Evolutionary conservation across 2,797 vertebrate species (phyloP).

Genomic region (Acomys russatus): DNA sequence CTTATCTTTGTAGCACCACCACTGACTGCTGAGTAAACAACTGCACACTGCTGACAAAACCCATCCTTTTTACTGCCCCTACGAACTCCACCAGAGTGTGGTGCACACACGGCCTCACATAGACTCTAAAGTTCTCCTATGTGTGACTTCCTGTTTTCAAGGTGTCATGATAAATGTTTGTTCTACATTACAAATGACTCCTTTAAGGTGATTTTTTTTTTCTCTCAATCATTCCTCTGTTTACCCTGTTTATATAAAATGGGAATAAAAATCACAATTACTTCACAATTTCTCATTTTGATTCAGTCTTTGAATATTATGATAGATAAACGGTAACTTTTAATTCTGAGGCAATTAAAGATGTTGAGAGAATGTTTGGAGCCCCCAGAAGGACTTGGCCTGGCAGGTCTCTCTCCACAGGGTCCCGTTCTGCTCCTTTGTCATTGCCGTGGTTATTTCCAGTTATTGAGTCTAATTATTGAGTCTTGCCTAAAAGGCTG

Average conservation of each 20-base stretch:
- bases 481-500: not conserved
- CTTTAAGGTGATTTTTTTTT: constrained; percentile 60
- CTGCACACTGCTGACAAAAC: not conserved
- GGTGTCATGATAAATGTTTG: constrained; percentile 57
- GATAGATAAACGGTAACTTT: not conserved
- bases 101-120: not conserved
- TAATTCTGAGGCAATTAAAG: constrained; percentile 19
- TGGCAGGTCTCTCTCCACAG: not conserved
- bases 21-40: not conserved
- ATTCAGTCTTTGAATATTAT: constrained; percentile 45
- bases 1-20: not conserved
- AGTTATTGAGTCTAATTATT: not conserved
- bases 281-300: constrained; percentile 54
- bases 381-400: not conserved
- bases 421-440: not conserved
- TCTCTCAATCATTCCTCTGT: constrained; percentile 36
- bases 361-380: not conserved
- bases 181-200: constrained; percentile 38
- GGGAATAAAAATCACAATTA: constrained; percentile 55
- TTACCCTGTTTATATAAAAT: constrained; percentile 19
- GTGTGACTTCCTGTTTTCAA: constrained; percentile 30
- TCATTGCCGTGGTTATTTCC: not conserved
- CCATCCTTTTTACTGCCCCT: not conserved
- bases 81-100: not conserved
- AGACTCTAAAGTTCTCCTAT: not conserved